Percentiles rank a stretch among this genome's conserved stretches.
Conservation (phyloP, 23 tunicate species). For the Trididemnum clinides region DNA sequence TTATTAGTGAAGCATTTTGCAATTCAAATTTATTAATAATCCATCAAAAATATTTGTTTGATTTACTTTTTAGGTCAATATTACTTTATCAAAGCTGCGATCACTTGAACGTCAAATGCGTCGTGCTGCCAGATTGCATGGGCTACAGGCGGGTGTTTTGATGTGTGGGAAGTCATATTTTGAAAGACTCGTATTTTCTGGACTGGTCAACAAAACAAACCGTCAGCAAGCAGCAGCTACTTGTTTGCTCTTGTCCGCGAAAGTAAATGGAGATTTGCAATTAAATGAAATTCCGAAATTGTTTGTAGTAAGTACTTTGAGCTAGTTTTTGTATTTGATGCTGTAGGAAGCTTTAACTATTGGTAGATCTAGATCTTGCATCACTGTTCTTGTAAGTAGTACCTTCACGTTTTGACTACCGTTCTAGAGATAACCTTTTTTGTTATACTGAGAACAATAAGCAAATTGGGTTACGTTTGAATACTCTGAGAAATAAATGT, state of each 20-base stretch:
- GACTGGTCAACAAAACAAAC: slow-evolving; percentile 53
- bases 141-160: slow-evolving; percentile 41
- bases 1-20: too few relatives aligned
- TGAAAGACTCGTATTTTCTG: slow-evolving; percentile 59
- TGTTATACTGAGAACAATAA: too few relatives aligned
- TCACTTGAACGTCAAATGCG: slow-evolving; percentile 72
- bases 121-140: slow-evolving; percentile 41
- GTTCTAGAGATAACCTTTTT: too few relatives aligned
- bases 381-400: background rate
- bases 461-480: too few relatives aligned
- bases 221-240: slow-evolving; percentile 70
- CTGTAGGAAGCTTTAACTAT: background rate
- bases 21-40: too few relatives aligned
- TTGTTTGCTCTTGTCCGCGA: slow-evolving; percentile 68
- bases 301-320: slow-evolving; percentile 67
- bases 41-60: too few relatives aligned
- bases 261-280: slow-evolving; percentile 75
- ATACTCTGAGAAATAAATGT: too few relatives aligned
- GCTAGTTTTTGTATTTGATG: too few relatives aligned
- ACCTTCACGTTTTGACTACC: too few relatives aligned
- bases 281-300: slow-evolving; percentile 39
- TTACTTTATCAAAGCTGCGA: slow-evolving; percentile 75
- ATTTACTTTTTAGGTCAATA: slow-evolving; percentile 54
- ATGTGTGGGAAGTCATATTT: slow-evolving; percentile 51
- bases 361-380: background rate